A percentile compares a stretch with the other conserved stretches of the same genome.
Conservation (phyloP, 2,888 invertebrate species). For the Anodontia alba region DNA sequence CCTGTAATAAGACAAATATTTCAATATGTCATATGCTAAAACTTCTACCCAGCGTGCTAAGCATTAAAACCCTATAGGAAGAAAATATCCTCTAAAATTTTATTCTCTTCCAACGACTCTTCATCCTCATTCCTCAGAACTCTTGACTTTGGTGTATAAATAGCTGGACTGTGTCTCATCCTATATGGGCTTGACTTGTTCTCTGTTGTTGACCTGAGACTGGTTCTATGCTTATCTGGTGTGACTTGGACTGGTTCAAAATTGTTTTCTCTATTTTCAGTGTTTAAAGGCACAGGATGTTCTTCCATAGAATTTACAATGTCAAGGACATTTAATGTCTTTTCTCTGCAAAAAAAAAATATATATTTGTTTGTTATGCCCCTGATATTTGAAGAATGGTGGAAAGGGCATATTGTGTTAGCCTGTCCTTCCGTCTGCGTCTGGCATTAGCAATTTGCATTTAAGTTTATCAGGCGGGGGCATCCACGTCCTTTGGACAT, state of each 20-base stretch:
- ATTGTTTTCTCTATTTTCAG: constrained; percentile 19
- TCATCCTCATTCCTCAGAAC: constrained; percentile 47
- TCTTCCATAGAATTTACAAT: constrained; percentile 71
- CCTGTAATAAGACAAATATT: too few relatives aligned
- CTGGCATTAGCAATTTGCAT: too few relatives aligned
- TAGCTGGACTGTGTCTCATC: constrained; percentile 8
- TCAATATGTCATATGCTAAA: too few relatives aligned
- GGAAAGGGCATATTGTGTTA: too few relatives aligned
- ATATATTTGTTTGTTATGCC: too few relatives aligned
- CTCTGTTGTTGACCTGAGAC: constrained; percentile 12
- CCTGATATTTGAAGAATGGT: too few relatives aligned
- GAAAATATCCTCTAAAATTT: constrained; percentile 72
- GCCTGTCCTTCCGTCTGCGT: too few relatives aligned
- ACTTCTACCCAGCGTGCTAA: too few relatives aligned
- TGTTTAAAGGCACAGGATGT: constrained; percentile 18
- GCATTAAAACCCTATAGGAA: constrained; percentile 41
- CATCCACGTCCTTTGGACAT: too few relatives aligned
- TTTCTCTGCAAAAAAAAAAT: constrained; percentile 61
- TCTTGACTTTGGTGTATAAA: constrained; percentile 35
- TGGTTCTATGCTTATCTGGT: not conserved
- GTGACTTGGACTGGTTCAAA: constrained; percentile 7
- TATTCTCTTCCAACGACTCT: constrained; percentile 67
- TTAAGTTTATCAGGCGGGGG: too few relatives aligned
- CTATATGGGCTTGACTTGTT: constrained; percentile 24
- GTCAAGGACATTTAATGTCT: constrained; percentile 71